Base-by-base conservation (phyloP, 2,797 vertebrate species). In the Gastrophryne carolinensis region DNA sequence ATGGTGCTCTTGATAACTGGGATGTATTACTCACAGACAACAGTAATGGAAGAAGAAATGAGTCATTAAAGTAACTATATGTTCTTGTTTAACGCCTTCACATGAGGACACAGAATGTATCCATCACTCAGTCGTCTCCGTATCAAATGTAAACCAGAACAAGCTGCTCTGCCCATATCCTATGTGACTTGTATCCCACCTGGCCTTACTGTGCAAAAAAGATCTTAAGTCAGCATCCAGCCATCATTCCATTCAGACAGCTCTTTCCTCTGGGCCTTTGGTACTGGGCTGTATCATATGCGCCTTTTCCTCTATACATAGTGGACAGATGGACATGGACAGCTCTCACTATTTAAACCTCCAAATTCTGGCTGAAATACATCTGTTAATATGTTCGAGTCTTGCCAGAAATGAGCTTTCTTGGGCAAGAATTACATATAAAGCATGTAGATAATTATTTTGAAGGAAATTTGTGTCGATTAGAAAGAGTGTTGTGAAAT, bases 141-240 rank as follows among this genome's bases (percentile, higher is more conserved):
- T 35, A 50, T 50, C 60, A 26, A 26, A 68, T 71, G 61, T 15
- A 77, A 77, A 71, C 49, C 49, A 77, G 27, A 54, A 56, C 26
- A 70, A 11, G 57, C 74, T 71, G 66, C 17, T 17, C 26, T 54
- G 57, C 21, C 74, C 49, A 49, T 64, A 27, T 71, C 58, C 60
- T 26, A 24, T 21, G 58, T 56, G 35, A 57, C 50, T 47, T 37
- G 27, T 27, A 49, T 63, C 44, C 65, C 66, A 77, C 74, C 35
- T 77, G 74, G 74, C 54, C 65, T 64, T 62, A 70, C 73, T 76
- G 54, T 76, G 57, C 58, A 76, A 32, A 44, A 70, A 76, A 54
- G 49, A 70, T 70, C 65, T 70, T 11, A 44, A 63, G 56, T 76
- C 57, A 62, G 26, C 15, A 32, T 41, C 32, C 19, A 49, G 58